phyloP scores from a whole-genome alignment of 2,113 vertebrate species.

The Geothlypis trichas region DNA sequence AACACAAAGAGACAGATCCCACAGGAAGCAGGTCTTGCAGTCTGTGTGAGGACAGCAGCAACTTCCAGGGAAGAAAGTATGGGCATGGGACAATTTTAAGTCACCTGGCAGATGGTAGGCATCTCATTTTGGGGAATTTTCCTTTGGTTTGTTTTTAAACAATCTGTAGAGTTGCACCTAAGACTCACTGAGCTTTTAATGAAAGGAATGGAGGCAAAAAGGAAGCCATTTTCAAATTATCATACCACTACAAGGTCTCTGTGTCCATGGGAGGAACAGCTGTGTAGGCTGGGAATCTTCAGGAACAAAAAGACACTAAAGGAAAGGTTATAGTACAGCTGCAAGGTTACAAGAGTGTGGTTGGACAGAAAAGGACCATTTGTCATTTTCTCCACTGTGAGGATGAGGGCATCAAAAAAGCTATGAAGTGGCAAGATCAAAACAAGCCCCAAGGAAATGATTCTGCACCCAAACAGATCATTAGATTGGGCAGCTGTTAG shows the following conservation, averaged over 20 bases:
- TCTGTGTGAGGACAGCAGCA: neutral
- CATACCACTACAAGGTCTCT: neutral
- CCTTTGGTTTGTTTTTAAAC: neutral
- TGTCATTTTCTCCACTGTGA: neutral
- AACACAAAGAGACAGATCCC: neutral
- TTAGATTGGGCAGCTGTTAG: neutral
- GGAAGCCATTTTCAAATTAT: neutral
- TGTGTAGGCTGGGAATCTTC: neutral
- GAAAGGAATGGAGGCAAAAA: neutral
- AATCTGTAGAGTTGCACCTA: neutral
- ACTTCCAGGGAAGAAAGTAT: neutral
- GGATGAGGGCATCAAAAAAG: neutral
- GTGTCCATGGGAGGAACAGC: neutral
- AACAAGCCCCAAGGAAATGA: constrained; percentile 5
- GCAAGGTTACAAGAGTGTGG: neutral
- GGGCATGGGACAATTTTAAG: neutral
- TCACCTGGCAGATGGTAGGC: neutral
- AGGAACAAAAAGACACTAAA: neutral
- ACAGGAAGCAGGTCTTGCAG: neutral
- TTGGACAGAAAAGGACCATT: neutral
- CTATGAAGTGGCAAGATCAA: neutral
- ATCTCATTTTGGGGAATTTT: neutral
- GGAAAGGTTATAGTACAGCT: neutral
- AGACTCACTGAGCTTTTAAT: neutral
- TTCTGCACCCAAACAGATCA: neutral